Evolutionary conservation across 2,113 vertebrate species (phyloP).

Genomic region (Rafetus swinhoei): DNA sequence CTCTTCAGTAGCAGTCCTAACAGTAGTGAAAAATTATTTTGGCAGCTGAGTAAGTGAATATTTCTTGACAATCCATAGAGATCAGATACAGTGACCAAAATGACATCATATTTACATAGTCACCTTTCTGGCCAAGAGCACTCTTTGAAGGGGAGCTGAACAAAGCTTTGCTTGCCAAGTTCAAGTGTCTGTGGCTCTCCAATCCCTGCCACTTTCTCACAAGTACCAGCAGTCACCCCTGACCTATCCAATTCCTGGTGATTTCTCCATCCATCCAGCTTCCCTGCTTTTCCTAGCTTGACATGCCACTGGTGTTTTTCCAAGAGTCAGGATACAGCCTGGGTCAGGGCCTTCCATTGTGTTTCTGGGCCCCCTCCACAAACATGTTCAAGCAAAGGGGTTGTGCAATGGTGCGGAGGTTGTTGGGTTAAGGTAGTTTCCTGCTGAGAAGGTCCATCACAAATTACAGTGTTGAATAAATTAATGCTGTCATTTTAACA

Average conservation of each 20-base stretch:
- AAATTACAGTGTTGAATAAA: not conserved
- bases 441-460: not conserved
- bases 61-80: not conserved
- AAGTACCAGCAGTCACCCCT: not conserved
- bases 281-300: not conserved
- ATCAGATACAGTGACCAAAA: not conserved
- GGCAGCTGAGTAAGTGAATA: not conserved
- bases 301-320: not conserved
- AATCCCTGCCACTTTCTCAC: not conserved
- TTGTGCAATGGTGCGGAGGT: not conserved
- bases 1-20: not conserved
- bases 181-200: not conserved
- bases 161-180: not conserved
- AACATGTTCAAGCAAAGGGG: not conserved
- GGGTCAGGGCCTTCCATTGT: not conserved
- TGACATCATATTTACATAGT: not conserved
- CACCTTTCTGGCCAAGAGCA: not conserved
- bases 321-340: not conserved
- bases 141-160: not conserved
- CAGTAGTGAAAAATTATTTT: not conserved
- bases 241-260: not conserved
- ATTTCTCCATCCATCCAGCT: not conserved
- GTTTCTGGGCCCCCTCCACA: not conserved
- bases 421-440: not conserved
- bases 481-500: fast-evolving